Evolutionary conservation across 2,113 vertebrate genomes (phyloP).

Genomic region (Romanogobio albipinnatus): DNA sequence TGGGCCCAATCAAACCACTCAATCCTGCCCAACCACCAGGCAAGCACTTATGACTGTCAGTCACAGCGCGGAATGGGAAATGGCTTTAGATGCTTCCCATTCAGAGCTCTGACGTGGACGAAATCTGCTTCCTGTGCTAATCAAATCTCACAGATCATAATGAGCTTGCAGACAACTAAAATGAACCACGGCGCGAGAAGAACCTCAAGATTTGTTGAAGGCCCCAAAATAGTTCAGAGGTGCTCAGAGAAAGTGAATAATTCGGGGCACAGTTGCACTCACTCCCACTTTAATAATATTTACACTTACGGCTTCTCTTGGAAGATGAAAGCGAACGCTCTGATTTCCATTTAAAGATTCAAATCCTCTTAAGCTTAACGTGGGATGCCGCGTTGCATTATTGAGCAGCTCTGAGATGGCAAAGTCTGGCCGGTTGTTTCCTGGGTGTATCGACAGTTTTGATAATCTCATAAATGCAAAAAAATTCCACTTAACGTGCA

Average conservation of each 20-base stretch:
- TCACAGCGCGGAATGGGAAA: constrained; percentile 44
- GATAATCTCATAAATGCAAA: constrained; percentile 49
- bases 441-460: constrained; percentile 48
- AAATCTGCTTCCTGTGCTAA: constrained; percentile 67
- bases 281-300: constrained; percentile 47
- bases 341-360: constrained; percentile 56
- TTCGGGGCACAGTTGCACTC: constrained; percentile 14
- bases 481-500: constrained; percentile 45
- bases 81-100: constrained; percentile 48
- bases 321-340: constrained; percentile 52
- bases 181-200: constrained; percentile 60
- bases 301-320: constrained; percentile 42
- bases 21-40: constrained; percentile 63
- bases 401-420: constrained; percentile 43
- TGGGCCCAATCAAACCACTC: constrained; percentile 75
- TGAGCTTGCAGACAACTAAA: constrained; percentile 63
- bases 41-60: constrained; percentile 62
- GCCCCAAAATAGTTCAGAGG: constrained; percentile 5
- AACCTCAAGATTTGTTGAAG: constrained; percentile 2
- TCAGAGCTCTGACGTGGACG: constrained; percentile 56
- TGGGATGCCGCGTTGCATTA: constrained; percentile 33
- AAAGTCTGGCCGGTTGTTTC: constrained; percentile 49
- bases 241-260: constrained; percentile 21
- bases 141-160: constrained; percentile 67
- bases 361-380: constrained; percentile 49